Evolutionary conservation across 2,888 invertebrate species (phyloP).

Genomic region (Sphaerophoria rueppellii): DNA sequence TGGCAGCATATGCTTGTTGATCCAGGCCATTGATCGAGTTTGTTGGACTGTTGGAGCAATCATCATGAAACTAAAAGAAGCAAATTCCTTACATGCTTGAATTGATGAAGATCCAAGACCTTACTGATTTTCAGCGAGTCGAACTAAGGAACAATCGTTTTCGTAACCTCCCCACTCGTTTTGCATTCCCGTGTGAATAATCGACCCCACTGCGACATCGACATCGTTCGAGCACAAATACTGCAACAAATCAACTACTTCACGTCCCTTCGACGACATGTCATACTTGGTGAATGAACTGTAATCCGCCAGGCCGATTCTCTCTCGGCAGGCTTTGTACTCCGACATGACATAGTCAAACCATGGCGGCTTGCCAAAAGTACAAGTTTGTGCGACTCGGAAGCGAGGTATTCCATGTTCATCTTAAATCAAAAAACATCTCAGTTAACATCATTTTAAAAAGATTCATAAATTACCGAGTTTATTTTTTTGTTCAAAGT

Average conservation of each 20-base stretch:
- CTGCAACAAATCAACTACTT: constrained; percentile 94
- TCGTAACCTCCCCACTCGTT: constrained; percentile 97
- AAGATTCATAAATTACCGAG: constrained; percentile 78
- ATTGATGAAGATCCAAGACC: constrained; percentile 81
- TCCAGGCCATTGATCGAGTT: constrained; percentile 95
- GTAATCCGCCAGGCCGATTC: constrained; percentile 96
- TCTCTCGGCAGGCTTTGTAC: constrained; percentile 96
- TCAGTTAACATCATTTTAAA: neutral
- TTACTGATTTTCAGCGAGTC: constrained; percentile 93
- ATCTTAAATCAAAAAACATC: constrained; percentile 76
- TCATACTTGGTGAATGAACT: constrained; percentile 98
- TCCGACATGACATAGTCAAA: constrained; percentile 93
- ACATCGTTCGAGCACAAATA: constrained; percentile 98
- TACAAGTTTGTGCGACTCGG: constrained; percentile 90
- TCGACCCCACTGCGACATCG: constrained; percentile 95
- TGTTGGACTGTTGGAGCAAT: constrained; percentile 99
- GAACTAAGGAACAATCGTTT: constrained; percentile 97
- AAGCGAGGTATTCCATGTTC: constrained; percentile 80
- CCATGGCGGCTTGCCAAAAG: constrained; percentile 96
- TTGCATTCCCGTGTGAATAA: constrained; percentile 99
- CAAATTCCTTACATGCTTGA: constrained; percentile 85
- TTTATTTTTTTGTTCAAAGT: constrained; percentile 87
- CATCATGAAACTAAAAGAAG: constrained; percentile 93
- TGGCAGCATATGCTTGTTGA: constrained; percentile 88
- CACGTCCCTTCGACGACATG: constrained; percentile 93